Base-by-base conservation (phyloP, 2,113 vertebrate genomes). In the Rostratula benghalensis region DNA sequence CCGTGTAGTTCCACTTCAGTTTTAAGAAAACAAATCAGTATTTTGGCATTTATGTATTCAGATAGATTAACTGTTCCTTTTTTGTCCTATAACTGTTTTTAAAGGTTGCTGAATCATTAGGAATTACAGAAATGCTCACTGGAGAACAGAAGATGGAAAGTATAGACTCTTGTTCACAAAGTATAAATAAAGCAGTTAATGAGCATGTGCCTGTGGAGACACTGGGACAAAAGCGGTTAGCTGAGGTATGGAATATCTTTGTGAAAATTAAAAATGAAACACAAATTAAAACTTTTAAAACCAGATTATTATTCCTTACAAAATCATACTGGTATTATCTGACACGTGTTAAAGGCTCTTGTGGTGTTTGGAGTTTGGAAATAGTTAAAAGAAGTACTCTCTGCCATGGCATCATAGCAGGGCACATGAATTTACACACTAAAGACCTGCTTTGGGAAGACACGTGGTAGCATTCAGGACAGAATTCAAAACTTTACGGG, bases 91-190 rank as follows among this genome's bases (percentile, higher is more conserved):
- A 48, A 92, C 61, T 84, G 45, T 74, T 95, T 94, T 85, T 74
- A 78, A 83, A 98, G 98, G 97, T 98, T 74, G 98, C 98, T 8
- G 96, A 98, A 95, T 98, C 98, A 4, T 50, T 98, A 50, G 98
- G 98, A 88, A 97, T 98, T 96, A 86, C 96, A 59, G 96, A 96
- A 83, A 91, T 96, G 27, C 71, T 96, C 81, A 78, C 90, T 88
- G 76, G 82, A 94, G 70, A 96, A n/a, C 64, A 28, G 41, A 96
- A 75, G 46, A 25, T 35, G 9, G 64, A 28, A 51, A 10, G 33
- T 31, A 65, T 57, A 45, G 18, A 70, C 24, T 56, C n/a, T 41
- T 87, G 67, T 25, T 57, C 73, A 27, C 20, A 39, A 11, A 7
- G 18, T 86, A 3, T 79, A 70, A 76, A 59, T 56, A 31, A 94